Evolutionary conservation across 2,888 invertebrate genomes (phyloP).

Genomic region (Scaeva pyrastri): DNA sequence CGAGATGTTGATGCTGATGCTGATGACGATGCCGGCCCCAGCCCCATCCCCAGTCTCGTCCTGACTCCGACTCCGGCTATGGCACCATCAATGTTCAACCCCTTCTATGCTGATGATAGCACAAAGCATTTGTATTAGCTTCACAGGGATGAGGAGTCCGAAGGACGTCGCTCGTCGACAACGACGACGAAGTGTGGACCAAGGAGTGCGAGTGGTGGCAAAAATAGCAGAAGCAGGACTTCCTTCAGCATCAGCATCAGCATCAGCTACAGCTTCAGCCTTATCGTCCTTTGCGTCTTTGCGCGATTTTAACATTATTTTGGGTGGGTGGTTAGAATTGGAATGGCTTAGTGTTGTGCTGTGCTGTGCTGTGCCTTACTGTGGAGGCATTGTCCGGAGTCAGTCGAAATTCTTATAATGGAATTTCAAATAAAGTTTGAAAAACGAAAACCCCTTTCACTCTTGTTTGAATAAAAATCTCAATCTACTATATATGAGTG

Average conservation of each 20-base stretch:
- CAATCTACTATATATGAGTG: conserved; percentile 68
- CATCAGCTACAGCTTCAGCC: conserved; percentile 7
- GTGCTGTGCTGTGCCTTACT: not conserved
- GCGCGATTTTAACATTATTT: conserved; percentile 20
- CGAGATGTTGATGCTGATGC: conserved; percentile 38
- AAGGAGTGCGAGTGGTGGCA: conserved; percentile 30
- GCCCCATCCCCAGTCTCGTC: conserved; percentile 41
- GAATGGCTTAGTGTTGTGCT: too few species aligned
- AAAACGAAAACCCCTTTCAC: conserved; percentile 66
- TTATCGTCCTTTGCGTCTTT: conserved; percentile 52
- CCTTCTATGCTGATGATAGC: conserved; percentile 60
- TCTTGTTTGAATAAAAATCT: conserved; percentile 75
- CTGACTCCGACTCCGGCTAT: conserved; percentile 10
- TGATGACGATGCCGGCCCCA: conserved; percentile 35
- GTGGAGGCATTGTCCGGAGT: conserved; percentile 56
- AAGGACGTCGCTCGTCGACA: too few species aligned
- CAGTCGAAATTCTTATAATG: conserved; percentile 73
- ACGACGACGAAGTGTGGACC: not conserved
- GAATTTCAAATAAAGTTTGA: conserved; percentile 74
- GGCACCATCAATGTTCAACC: conserved; percentile 66
- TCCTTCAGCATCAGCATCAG: conserved; percentile 58
- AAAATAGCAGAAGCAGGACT: conserved; percentile 41
- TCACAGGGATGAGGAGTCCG: conserved; percentile 15
- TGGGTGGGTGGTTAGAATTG: conserved; percentile 3
- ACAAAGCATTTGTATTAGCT: conserved; percentile 60